A percentile compares a stretch with the other conserved stretches of the same genome.
phyloP scores from a whole-genome alignment of 37 sponge, comb jelly and placozoan species.

The Oopsacas minuta region DNA sequence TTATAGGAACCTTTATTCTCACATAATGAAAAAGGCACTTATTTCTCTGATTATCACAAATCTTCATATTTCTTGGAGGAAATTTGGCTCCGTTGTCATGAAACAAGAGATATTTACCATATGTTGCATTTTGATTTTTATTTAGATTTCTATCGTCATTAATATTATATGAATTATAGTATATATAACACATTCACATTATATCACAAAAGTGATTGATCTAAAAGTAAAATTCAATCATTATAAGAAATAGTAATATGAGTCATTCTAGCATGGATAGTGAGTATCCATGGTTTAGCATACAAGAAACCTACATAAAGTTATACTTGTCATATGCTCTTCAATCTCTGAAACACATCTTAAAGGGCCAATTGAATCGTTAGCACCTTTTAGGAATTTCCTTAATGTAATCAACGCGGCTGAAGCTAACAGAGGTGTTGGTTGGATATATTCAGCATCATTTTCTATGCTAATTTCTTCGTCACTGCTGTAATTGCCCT shows the following conservation, averaged over 20 bases:
- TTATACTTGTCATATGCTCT: not conserved
- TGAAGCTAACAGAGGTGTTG: not conserved
- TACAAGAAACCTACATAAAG: too few relatives aligned
- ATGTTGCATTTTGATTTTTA: too few relatives aligned
- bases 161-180: too few relatives aligned
- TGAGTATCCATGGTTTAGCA: too few relatives aligned
- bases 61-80: slow-evolving; percentile 7
- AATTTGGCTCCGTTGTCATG: not conserved
- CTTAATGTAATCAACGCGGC: not conserved
- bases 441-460: not conserved
- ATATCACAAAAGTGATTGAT: too few relatives aligned
- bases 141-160: too few relatives aligned
- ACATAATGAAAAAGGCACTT: slow-evolving; percentile 1
- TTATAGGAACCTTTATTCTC: not conserved
- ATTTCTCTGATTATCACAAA: not conserved
- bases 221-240: too few relatives aligned
- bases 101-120: not conserved
- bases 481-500: not conserved
- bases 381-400: not conserved
- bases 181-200: too few relatives aligned
- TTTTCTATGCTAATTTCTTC: not conserved
- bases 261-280: too few relatives aligned
- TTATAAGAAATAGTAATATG: too few relatives aligned
- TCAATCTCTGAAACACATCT: not conserved
- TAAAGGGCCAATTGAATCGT: not conserved